Conservation (phyloP, 2,888 invertebrate genomes). For the Acrobasis consociella region DNA sequence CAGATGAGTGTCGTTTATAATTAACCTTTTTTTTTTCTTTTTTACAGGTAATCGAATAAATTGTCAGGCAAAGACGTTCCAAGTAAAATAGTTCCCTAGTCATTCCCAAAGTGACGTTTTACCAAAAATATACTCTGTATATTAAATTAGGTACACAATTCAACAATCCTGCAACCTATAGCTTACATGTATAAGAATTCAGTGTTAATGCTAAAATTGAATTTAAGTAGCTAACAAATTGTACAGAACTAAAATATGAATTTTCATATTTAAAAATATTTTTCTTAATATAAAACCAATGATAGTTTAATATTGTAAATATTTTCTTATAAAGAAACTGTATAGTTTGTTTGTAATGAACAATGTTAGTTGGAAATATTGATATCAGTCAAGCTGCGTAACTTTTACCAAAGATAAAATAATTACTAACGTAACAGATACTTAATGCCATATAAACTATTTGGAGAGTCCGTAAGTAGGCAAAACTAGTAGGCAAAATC, state of each 20-base stretch:
- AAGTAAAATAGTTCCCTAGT: slow-evolving; percentile 15
- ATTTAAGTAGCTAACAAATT: slow-evolving; percentile 46
- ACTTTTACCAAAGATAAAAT: too few relatives aligned
- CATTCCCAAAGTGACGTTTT: slow-evolving; percentile 29
- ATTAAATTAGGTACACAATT: slow-evolving; percentile 33
- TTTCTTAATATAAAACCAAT: slow-evolving; percentile 56
- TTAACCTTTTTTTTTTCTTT: background rate
- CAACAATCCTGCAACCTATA: slow-evolving; percentile 41
- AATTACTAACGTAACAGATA: too few relatives aligned
- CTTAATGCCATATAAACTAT: too few relatives aligned
- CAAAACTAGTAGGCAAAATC: too few relatives aligned
- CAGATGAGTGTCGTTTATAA: too few relatives aligned
- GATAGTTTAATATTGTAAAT: slow-evolving; percentile 50
- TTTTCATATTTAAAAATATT: slow-evolving; percentile 54
- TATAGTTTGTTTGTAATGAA: slow-evolving; percentile 15
- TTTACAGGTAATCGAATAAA: slow-evolving; percentile 12
- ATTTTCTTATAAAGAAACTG: slow-evolving; percentile 52
- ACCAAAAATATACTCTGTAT: slow-evolving; percentile 18
- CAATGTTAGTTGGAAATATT: background rate
- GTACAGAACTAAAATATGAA: slow-evolving; percentile 52
- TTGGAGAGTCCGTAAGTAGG: too few relatives aligned
- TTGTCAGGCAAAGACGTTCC: slow-evolving; percentile 4
- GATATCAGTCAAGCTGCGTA: background rate
- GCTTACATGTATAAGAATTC: slow-evolving; percentile 46
- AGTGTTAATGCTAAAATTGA: slow-evolving; percentile 40